Percentiles rank a stretch among this genome's conserved stretches.
Conservation (phyloP, 2,797 vertebrate genomes). For the Scyliorhinus canicula region DNA sequence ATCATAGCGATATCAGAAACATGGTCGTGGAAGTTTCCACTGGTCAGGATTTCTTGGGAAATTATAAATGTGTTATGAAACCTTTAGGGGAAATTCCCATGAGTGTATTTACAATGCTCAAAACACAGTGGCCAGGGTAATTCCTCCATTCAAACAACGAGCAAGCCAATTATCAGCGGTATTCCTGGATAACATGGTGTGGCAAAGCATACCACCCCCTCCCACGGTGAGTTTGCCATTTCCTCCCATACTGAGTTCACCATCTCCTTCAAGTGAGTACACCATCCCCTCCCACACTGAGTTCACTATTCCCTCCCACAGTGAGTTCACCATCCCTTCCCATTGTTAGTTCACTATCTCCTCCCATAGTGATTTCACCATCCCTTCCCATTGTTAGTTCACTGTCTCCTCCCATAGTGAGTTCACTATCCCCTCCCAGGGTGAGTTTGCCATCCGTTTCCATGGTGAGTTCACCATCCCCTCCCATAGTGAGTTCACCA, state of each 20-base stretch:
- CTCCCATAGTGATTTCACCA: too few relatives aligned
- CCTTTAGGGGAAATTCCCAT: not conserved
- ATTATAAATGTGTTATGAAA: not conserved
- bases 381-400: too few relatives aligned
- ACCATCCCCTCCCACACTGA: too few relatives aligned
- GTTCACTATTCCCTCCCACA: not conserved
- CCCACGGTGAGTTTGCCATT: not conserved
- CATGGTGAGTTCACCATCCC: too few relatives aligned
- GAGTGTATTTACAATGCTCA: not conserved
- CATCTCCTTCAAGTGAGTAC: not conserved
- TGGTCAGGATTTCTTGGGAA: not conserved
- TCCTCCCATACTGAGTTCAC: not conserved
- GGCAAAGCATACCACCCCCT: not conserved
- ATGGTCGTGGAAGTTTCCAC: not conserved
- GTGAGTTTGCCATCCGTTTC: too few relatives aligned
- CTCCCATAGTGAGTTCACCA: too few relatives aligned
- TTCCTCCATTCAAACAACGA: not conserved
- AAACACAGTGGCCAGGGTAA: not conserved
- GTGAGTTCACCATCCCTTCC: too few relatives aligned
- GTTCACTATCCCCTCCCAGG: too few relatives aligned
- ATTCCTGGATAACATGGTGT: not conserved
- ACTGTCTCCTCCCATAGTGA: too few relatives aligned
- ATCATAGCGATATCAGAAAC: too few relatives aligned
- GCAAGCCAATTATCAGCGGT: not conserved
- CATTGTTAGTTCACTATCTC: too few relatives aligned